Percentiles rank a stretch among this genome's conserved stretches.
phyloP scores from a whole-genome alignment of 2,113 vertebrate species.

The Ramphastos sulfuratus region DNA sequence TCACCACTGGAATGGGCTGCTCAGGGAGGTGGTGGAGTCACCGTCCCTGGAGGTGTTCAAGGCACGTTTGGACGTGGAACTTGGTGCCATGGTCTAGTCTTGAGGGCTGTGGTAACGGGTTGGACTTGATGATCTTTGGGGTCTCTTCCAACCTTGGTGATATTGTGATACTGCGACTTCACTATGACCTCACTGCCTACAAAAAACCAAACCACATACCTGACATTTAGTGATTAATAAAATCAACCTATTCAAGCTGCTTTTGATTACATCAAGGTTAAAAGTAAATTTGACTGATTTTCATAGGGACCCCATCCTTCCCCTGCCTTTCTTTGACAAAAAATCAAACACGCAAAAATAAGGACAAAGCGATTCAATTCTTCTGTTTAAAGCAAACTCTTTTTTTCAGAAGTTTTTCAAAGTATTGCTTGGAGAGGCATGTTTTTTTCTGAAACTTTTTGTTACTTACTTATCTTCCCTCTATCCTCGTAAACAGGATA shows the following conservation, averaged over 20 bases:
- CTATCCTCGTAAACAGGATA: background rate
- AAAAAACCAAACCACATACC: background rate
- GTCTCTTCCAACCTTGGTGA: too few species aligned
- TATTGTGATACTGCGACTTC: too few species aligned
- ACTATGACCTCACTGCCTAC: background rate
- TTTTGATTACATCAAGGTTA: background rate
- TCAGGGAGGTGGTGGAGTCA: too few species aligned
- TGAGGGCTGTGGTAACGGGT: too few species aligned
- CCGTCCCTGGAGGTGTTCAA: too few species aligned
- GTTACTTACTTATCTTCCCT: background rate
- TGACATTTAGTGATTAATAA: background rate
- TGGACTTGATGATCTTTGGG: too few species aligned
- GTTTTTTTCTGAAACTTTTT: background rate
- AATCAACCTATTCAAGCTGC: background rate
- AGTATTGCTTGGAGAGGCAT: background rate
- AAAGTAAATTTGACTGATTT: background rate
- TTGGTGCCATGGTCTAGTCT: too few species aligned
- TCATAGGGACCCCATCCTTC: background rate
- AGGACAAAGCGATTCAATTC: background rate
- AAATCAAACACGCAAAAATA: background rate
- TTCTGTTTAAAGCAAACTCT: background rate
- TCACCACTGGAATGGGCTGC: too few species aligned
- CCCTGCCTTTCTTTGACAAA: background rate
- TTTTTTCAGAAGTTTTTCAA: background rate
- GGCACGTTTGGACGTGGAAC: too few species aligned